Conservation (phyloP, 1,140 invertebrate species). For the Sycophaga agraensis region DNA sequence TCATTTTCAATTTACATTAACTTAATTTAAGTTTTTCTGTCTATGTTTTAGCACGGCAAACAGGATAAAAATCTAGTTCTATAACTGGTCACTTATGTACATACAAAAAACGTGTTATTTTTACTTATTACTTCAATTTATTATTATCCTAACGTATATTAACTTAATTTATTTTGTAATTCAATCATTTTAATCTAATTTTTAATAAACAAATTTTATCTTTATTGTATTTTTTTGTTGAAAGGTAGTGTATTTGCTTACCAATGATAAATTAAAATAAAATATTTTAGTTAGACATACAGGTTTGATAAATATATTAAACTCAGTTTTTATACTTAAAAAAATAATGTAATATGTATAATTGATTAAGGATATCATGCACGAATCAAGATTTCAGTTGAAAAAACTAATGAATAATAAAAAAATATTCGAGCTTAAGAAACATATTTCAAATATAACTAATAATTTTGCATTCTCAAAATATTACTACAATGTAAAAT, state of each 20-base stretch:
- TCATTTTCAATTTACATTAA: slow-evolving; percentile 34
- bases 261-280: neutral
- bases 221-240: neutral
- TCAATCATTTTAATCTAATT: neutral
- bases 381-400: slow-evolving; percentile 28
- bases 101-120: slow-evolving; percentile 7
- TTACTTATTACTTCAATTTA: neutral
- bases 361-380: slow-evolving; percentile 31
- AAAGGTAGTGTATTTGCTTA: neutral
- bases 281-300: too few relatives aligned
- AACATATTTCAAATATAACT: slow-evolving; percentile 15
- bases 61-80: slow-evolving; percentile 5
- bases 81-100: neutral
- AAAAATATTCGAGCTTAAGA: slow-evolving; percentile 16
- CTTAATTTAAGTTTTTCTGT: slow-evolving; percentile 23
- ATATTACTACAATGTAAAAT: slow-evolving; percentile 3
- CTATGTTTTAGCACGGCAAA: slow-evolving; percentile 9
- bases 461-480: slow-evolving; percentile 17
- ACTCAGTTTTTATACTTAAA: neutral
- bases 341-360: slow-evolving; percentile 1
- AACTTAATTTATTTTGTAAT: neutral
- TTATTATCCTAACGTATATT: neutral
- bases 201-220: too few relatives aligned
- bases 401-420: slow-evolving; percentile 18
- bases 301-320: neutral